Evolutionary conservation across 2,113 vertebrate species (phyloP), one percentile per base, ranked within the genome.

Genomic region (Cercopithecus mona): DNA sequence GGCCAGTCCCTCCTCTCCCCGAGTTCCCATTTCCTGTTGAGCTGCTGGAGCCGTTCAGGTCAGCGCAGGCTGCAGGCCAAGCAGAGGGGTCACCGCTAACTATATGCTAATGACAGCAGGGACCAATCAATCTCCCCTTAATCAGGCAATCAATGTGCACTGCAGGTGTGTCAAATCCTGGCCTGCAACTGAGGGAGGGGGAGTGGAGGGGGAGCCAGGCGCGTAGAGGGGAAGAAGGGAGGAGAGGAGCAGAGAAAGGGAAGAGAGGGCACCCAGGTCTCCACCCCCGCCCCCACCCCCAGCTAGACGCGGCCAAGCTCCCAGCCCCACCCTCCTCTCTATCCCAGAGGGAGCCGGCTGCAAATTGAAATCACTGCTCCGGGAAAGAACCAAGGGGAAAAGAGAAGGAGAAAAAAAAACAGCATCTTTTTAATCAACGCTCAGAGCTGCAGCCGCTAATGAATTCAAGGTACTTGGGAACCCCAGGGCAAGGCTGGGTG

Each of bases 111-210:
- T 99, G 99, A 99, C 99, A 83, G 98, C 95, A 59, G 96, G 95
- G 94, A 66, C 98, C 98, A 99, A 99, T 99, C 99, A 99, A 99
- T 99, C 97, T 97, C 97, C 94, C 98, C 98, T 98, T 99, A 99
- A 99, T 99, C 99, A 99, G 99, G 99, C 97, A 68, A 99, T 99
- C 99, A 97, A 97, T 98, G 97, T n/a, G 78, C 96, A 3, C 97
- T 78, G 98, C 98, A 97, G 98, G 98, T 97, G 98, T 95, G 98
- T 95, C 98, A 98, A 92, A 98, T 98, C 97, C 95, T 5, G 64
- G 96, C 93, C 96, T 40, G 40, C 0, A 22, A 0, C 0, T 2
- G 40, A 16, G 23, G 12, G 12, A 0, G 48, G 23, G 83, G 96
- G 70, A 7, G 9, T 13, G 9, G 20, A 9, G 17, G 2, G 75